Evolutionary conservation across 2,797 vertebrate species (phyloP).

Genomic region (Heteromormyrus szaboi): DNA sequence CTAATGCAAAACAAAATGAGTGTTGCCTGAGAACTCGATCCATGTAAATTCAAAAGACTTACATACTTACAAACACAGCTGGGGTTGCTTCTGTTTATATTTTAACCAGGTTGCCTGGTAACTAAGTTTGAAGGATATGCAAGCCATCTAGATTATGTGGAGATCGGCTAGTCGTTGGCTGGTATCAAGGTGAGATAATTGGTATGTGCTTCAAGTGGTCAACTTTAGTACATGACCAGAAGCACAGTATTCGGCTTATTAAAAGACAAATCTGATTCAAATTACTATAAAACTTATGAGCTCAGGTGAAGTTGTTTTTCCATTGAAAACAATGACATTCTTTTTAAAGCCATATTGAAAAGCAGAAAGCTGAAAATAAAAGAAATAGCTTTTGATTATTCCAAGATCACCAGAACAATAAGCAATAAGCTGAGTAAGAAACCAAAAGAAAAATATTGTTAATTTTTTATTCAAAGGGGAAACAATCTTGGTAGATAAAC

Average conservation of each 20-base stretch:
- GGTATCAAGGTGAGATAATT: neutral
- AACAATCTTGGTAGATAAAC: neutral
- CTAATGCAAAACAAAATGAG: neutral
- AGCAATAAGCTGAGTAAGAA: neutral
- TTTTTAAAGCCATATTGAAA: neutral
- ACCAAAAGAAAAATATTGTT: neutral
- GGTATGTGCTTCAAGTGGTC: neutral
- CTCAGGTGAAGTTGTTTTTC: neutral
- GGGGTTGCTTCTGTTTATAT: constrained; percentile 3
- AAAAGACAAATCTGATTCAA: constrained; percentile 1
- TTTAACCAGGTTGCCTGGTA: neutral
- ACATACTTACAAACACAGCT: neutral
- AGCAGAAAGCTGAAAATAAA: neutral
- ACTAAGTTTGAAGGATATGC: neutral
- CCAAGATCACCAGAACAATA: neutral
- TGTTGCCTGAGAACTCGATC: neutral
- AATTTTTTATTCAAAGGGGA: neutral
- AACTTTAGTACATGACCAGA: neutral
- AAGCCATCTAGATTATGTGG: neutral
- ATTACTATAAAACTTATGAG: neutral
- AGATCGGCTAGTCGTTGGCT: neutral
- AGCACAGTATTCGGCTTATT: neutral
- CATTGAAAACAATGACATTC: neutral
- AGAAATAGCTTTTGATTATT: neutral
- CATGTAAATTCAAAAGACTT: constrained; percentile 1